Conservation (phyloP, 1,140 invertebrate genomes). For the Bradynema listronoti region DNA sequence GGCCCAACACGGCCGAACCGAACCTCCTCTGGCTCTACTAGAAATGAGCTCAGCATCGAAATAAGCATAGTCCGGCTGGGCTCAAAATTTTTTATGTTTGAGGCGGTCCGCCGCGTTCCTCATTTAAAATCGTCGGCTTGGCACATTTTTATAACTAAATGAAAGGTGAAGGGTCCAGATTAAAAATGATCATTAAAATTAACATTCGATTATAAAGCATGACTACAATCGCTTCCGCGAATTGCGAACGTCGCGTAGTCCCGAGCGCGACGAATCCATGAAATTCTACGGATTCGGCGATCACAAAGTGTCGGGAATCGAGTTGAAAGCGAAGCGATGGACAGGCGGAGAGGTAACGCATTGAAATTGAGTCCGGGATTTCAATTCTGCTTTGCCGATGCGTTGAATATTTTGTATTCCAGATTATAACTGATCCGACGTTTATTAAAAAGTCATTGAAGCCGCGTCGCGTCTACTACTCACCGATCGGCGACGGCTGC, state of each 20-base stretch:
- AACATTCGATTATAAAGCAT: no score
- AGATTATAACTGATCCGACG: slow-evolving; percentile 45
- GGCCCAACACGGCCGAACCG: no score
- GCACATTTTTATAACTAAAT: no score
- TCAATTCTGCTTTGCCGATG: neutral
- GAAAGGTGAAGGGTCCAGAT: no score
- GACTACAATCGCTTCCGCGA: slow-evolving; percentile 41
- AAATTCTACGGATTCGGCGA: slow-evolving; percentile 54
- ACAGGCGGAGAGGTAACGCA: slow-evolving; percentile 44
- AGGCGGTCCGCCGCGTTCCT: no score
- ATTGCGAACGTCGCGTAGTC: slow-evolving; percentile 15
- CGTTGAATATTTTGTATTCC: neutral
- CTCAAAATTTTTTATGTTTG: no score
- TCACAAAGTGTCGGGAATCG: slow-evolving; percentile 52
- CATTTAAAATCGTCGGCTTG: no score
- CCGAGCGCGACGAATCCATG: slow-evolving; percentile 30
- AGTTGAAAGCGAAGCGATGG: slow-evolving; percentile 47
- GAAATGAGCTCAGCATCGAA: no score
- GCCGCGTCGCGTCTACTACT: slow-evolving; percentile 49
- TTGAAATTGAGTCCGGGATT: neutral
- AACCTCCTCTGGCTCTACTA: no score
- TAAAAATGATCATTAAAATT: no score
- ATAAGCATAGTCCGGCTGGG: no score
- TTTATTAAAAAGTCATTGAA: slow-evolving; percentile 45
- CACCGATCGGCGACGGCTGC: slow-evolving; percentile 52